A percentile compares a stretch with the other conserved stretches of the same genome.
phyloP scores from a whole-genome alignment of 1,140 invertebrate species.

The Dreissena rostriformis region DNA sequence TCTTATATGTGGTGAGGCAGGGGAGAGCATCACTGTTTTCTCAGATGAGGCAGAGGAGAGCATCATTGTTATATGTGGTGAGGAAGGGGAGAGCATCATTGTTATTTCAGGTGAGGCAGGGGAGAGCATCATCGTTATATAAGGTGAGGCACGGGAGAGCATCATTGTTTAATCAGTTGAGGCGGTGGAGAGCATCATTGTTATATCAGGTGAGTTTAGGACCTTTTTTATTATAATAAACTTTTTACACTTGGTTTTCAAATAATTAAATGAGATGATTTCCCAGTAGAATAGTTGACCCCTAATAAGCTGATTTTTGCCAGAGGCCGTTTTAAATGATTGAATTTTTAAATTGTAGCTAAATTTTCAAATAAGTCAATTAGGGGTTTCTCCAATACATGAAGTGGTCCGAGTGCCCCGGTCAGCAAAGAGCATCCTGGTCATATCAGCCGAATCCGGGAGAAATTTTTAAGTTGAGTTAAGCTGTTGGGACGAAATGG shows the following conservation, averaged over 20 bases:
- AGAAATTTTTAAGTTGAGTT: too few relatives aligned
- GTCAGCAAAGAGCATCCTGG: too few relatives aligned
- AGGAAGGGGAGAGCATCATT: slow-evolving; percentile 7
- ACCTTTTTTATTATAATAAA: not conserved
- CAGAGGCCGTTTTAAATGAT: too few relatives aligned
- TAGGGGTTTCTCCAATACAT: too few relatives aligned
- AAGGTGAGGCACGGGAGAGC: too few relatives aligned
- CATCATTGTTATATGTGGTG: not conserved
- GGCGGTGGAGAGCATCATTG: slow-evolving; percentile 1
- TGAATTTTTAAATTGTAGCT: too few relatives aligned
- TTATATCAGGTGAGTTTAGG: not conserved
- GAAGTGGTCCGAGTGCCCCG: too few relatives aligned
- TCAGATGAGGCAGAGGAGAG: slow-evolving; percentile 28
- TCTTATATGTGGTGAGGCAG: not conserved
- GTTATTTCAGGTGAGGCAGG: slow-evolving; percentile 44
- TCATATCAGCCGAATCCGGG: too few relatives aligned
- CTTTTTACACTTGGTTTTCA: not conserved
- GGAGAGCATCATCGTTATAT: not conserved
- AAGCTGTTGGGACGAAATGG: too few relatives aligned
- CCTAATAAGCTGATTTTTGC: not conserved
- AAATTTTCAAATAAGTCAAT: too few relatives aligned
- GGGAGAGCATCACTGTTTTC: slow-evolving; percentile 6
- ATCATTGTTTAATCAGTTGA: too few relatives aligned
- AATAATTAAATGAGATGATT: too few relatives aligned
- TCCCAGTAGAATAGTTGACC: not conserved